Evolutionary conservation across 2,797 vertebrate species (phyloP).

Genomic region (Orestias chungarensis): DNA sequence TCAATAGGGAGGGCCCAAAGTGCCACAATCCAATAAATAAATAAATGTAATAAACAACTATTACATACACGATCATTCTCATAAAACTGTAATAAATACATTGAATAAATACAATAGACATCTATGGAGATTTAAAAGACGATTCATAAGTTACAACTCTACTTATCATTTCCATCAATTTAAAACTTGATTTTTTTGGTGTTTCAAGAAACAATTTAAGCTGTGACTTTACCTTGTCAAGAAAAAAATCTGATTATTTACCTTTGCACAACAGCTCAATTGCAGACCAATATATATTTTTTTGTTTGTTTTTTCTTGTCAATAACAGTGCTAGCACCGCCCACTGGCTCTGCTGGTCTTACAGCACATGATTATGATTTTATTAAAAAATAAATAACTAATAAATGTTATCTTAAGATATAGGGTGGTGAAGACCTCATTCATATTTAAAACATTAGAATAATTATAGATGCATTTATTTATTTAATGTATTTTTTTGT

Average conservation of each 20-base stretch:
- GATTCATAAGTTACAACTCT: not conserved
- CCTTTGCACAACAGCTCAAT: not conserved
- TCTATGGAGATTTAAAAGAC: not conserved
- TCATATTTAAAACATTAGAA: not conserved
- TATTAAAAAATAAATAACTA: not conserved
- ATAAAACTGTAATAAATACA: not conserved
- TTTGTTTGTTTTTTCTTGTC: no score
- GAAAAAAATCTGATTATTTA: conserved; percentile 1
- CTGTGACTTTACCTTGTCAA: not conserved
- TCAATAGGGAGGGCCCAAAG: conserved; percentile 14
- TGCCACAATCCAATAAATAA: conserved; percentile 13
- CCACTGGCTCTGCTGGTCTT: not conserved
- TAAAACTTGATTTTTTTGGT: no score
- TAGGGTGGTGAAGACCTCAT: no score
- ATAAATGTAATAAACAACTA: conserved; percentile 7
- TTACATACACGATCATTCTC: not conserved
- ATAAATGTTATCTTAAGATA: not conserved
- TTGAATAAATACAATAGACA: not conserved
- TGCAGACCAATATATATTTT: not conserved
- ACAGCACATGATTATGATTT: not conserved
- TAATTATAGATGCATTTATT: not conserved
- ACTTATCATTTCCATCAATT: not conserved
- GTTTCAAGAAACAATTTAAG: not conserved
- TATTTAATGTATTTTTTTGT: not conserved
- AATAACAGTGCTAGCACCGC: not conserved